A percentile compares a stretch with the other conserved stretches of the same genome.
Evolutionary conservation across 1,140 invertebrate species (phyloP).

Genomic region (Anastrepha ludens): DNA sequence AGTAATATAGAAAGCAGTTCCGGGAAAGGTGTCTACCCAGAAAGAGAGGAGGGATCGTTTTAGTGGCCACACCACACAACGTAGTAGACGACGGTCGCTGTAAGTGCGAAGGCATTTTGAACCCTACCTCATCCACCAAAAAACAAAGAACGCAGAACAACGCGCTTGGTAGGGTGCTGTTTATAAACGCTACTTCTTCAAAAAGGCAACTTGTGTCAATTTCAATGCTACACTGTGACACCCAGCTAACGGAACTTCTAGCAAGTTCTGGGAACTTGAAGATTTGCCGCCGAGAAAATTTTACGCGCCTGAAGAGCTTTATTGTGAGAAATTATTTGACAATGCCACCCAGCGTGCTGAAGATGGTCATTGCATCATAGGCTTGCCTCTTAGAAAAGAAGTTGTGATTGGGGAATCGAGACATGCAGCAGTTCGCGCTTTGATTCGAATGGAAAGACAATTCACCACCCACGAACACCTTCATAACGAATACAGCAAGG

Average conservation of each 20-base stretch:
- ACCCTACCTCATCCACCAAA: too few species aligned
- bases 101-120: too few species aligned
- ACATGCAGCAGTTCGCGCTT: not conserved
- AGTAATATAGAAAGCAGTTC: too few species aligned
- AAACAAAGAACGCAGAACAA: not conserved
- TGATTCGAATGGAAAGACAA: conserved; percentile 17
- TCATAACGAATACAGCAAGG: not conserved
- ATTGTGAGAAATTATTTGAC: not conserved
- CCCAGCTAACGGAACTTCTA: too few species aligned
- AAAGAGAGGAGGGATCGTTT: too few species aligned
- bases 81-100: too few species aligned
- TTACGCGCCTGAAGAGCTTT: not conserved
- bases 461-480: not conserved
- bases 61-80: too few species aligned
- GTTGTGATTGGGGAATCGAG: not conserved
- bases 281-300: too few species aligned
- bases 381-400: too few species aligned
- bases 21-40: too few species aligned
- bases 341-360: not conserved
- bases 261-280: too few species aligned
- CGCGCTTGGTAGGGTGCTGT: not conserved
- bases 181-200: not conserved
- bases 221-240: not conserved
- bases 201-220: not conserved
- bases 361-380: too few species aligned